Evolutionary conservation across 1,140 invertebrate genomes (phyloP), one percentile per base, ranked within the genome.

Genomic region (Hesperophylax magnus): DNA sequence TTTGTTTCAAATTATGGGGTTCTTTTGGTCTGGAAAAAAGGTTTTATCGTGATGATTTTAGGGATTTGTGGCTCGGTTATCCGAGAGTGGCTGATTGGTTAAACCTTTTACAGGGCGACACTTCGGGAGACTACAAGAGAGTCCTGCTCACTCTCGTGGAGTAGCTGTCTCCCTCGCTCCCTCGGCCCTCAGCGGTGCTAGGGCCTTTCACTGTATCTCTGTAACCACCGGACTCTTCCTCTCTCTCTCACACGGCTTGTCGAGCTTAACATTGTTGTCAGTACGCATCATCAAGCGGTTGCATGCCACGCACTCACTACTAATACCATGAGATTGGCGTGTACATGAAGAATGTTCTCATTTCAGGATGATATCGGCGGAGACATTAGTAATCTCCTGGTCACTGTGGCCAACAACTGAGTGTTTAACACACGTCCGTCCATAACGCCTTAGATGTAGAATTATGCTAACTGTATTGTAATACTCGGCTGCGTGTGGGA

Each of bases 121-220:
- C 96, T 79, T 96, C 96, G 85, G 96, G 97, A 81, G 96, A 98
- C 92, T 97, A 97, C 92, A 97, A 95, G 91, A 94, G 94, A 89
- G 93, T 96, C 85, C 92, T 98, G 85, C 91, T 97, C 86, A 94
- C 95, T 84, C 90, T 97, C 86, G 92, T 97, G 91, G 90, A 93
- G 91, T 93, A 93, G 92, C 92, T 86, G 83, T 84, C 56, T 22
- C 54, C 60, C 20, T 69, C 63, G 67, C 27, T 77, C 24, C 17
- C 47, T 69, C 39, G 34, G 65, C 65, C 65, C 24, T 61, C 67
- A 71, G 53, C 34, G 56, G 52, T 34, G 67, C 77, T 72, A 11
- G n/a, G 15, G 18, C 18, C 63, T 67, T 15, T 53, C 69, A 20
- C 47, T 72, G 65, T 61, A 20, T 61, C 39, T 61, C 60, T 61